Conservation (phyloP, 2,888 invertebrate species). For the Ochlodes sylvanus region DNA sequence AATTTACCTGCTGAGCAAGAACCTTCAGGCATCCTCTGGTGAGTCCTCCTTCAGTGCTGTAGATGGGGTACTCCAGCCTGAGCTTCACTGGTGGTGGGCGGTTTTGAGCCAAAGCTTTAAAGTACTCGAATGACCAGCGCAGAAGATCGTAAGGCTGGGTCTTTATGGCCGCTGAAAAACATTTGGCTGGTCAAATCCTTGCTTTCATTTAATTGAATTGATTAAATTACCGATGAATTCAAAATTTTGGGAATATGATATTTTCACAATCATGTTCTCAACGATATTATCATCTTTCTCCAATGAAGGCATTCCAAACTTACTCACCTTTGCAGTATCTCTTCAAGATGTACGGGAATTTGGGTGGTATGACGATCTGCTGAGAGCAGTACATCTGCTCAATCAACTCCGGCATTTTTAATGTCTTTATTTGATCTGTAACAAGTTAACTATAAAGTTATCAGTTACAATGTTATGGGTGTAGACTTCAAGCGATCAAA, state of each 20-base stretch:
- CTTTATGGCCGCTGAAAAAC: constrained; percentile 90
- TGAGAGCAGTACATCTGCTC: constrained; percentile 92
- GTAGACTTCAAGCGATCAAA: too few relatives aligned
- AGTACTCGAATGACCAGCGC: constrained; percentile 93
- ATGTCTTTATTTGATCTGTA: neutral
- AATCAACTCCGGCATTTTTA: constrained; percentile 84
- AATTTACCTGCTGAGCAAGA: constrained; percentile 90
- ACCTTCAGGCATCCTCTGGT: constrained; percentile 92
- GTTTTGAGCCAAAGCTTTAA: constrained; percentile 90
- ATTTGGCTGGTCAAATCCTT: too few relatives aligned
- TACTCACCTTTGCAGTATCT: constrained; percentile 91
- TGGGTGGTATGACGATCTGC: constrained; percentile 93
- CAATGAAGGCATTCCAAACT: neutral
- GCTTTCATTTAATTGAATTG: too few relatives aligned
- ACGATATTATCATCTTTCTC: neutral
- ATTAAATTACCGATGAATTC: too few relatives aligned
- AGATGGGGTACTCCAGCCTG: constrained; percentile 89
- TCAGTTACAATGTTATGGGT: too few relatives aligned
- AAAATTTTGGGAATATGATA: too few relatives aligned
- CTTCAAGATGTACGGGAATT: constrained; percentile 92
- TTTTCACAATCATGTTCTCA: too few relatives aligned
- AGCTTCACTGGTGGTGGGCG: constrained; percentile 93
- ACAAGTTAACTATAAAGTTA: neutral
- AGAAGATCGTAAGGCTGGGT: constrained; percentile 95
- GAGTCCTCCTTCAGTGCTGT: constrained; percentile 88